A percentile compares a stretch with the other conserved stretches of the same genome.
phyloP scores from a whole-genome alignment of 2,797 vertebrate genomes.

The Helarctos malayanus region DNA sequence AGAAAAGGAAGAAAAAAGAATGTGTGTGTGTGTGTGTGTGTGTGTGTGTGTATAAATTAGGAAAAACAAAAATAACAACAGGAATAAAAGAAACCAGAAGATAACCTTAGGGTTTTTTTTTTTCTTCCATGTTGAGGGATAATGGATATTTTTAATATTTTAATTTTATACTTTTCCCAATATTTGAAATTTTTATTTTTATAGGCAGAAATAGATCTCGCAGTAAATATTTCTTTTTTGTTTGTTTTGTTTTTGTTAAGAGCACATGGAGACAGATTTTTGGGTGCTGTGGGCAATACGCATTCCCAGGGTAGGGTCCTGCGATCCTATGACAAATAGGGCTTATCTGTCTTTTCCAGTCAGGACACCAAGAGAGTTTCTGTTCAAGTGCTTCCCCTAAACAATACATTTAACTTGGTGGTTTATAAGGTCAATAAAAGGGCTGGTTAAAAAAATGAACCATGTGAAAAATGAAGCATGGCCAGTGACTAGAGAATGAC shows the following conservation, averaged over 20 bases:
- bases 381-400: slow-evolving; percentile 29
- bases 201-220: background rate
- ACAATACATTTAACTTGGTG: slow-evolving; percentile 3
- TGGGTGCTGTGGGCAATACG: background rate
- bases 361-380: background rate
- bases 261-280: background rate
- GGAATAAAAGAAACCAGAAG: background rate
- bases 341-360: slow-evolving; percentile 51
- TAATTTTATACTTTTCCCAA: slow-evolving; percentile 21
- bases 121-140: background rate
- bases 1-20: background rate
- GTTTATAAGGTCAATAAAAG: background rate
- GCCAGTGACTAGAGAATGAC: background rate
- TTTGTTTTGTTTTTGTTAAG: background rate
- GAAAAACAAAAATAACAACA: background rate
- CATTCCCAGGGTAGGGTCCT: background rate
- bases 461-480: background rate
- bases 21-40: background rate
- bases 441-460: slow-evolving; percentile 1
- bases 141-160: slow-evolving; percentile 16
- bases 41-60: background rate
- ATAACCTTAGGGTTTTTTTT: background rate
- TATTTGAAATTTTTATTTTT: background rate
- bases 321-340: background rate
- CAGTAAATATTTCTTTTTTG: background rate